phyloP scores from a whole-genome alignment of 2,797 vertebrate genomes.

The Helostoma temminkii region DNA sequence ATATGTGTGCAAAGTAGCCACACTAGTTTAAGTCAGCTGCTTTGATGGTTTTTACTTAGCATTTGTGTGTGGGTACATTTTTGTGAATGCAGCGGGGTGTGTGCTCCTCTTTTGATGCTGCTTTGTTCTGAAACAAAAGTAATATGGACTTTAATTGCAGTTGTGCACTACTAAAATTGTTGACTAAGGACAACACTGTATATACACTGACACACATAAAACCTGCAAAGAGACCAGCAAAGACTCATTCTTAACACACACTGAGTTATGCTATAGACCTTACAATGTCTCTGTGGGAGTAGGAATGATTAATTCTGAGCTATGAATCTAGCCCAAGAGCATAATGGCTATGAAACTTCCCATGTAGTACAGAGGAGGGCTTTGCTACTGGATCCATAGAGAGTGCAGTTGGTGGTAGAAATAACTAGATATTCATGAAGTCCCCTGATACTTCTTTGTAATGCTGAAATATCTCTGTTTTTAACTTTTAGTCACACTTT shows the following conservation, averaged over 20 bases:
- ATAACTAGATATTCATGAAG: slow-evolving; percentile 61
- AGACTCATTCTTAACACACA: slow-evolving; percentile 31
- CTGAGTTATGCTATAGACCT: slow-evolving; percentile 39
- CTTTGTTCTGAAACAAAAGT: slow-evolving; percentile 49
- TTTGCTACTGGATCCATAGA: slow-evolving; percentile 6
- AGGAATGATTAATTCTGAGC: slow-evolving; percentile 63
- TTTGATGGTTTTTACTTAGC: not conserved
- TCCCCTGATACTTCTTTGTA: slow-evolving; percentile 44
- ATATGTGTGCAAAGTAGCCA: slow-evolving; percentile 27
- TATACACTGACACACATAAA: slow-evolving; percentile 20
- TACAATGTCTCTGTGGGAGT: slow-evolving; percentile 70
- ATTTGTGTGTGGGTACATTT: slow-evolving; percentile 6
- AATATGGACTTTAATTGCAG: slow-evolving; percentile 29
- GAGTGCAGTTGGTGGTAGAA: slow-evolving; percentile 41
- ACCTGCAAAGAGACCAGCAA: slow-evolving; percentile 16
- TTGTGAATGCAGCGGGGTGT: slow-evolving; percentile 7
- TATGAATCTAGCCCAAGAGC: slow-evolving; percentile 73
- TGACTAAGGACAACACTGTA: slow-evolving; percentile 48
- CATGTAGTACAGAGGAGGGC: slow-evolving; percentile 19
- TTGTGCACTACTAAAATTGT: slow-evolving; percentile 48
- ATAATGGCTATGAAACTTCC: slow-evolving; percentile 62
- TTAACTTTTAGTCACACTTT: slow-evolving; percentile 35
- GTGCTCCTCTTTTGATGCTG: slow-evolving; percentile 27
- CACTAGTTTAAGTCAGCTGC: slow-evolving; percentile 21
- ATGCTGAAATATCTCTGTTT: slow-evolving; percentile 28